A percentile compares a stretch with the other conserved stretches of the same genome.
Conservation (phyloP, 2,113 vertebrate species). For the Hystrix cristata region DNA sequence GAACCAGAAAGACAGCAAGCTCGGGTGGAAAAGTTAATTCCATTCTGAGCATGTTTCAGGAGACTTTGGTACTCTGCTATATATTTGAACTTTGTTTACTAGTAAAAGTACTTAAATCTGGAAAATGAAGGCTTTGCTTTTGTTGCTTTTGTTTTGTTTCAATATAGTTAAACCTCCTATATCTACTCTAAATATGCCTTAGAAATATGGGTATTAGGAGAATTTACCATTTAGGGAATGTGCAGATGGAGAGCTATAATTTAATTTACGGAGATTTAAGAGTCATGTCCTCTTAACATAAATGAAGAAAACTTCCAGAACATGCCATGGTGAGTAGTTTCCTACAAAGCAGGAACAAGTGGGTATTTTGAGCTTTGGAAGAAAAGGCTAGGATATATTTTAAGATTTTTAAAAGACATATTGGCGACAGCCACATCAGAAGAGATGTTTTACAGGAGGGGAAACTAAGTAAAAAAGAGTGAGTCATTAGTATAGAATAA, state of each 20-base stretch:
- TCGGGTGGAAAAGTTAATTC: background rate
- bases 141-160: background rate
- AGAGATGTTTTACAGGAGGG: background rate
- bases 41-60: rapidly evolving
- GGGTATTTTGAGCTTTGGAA: background rate
- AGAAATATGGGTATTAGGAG: background rate
- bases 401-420: background rate
- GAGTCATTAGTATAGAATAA: background rate
- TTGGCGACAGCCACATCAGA: background rate
- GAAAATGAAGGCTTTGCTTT: background rate
- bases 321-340: background rate
- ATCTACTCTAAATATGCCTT: background rate
- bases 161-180: background rate
- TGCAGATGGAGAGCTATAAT: background rate
- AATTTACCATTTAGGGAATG: background rate
- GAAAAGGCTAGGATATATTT: background rate
- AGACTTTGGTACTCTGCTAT: background rate
- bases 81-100: background rate
- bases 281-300: background rate
- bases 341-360: background rate
- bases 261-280: background rate
- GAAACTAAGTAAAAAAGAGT: background rate
- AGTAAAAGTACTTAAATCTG: background rate
- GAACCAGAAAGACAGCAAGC: background rate
- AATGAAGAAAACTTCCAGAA: background rate